Evolutionary conservation across 1,140 invertebrate genomes (phyloP).

Genomic region (Calephelis nemesis): DNA sequence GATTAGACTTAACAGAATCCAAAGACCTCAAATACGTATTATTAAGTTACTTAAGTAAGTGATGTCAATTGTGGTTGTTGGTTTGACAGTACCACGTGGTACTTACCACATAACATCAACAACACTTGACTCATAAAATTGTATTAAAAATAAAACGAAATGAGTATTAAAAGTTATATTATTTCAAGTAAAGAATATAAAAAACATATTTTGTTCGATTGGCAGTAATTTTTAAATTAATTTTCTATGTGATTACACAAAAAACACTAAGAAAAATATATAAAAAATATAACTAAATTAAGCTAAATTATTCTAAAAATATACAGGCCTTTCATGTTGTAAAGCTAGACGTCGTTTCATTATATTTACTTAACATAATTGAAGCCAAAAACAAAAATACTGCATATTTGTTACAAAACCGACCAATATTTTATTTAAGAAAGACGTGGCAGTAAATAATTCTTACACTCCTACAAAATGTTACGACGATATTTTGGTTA

Average conservation of each 20-base stretch:
- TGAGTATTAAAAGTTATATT: conserved; percentile 62
- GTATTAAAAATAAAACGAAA: conserved; percentile 35
- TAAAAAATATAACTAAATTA: conserved; percentile 40
- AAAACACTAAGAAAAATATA: conserved; percentile 27
- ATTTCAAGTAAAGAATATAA: conserved; percentile 71
- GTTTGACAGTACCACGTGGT: too few relatives aligned
- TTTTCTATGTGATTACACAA: conserved; percentile 18
- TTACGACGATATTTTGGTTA: conserved; percentile 55
- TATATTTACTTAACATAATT: background rate
- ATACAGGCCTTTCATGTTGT: conserved; percentile 60
- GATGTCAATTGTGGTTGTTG: too few relatives aligned
- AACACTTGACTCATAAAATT: background rate
- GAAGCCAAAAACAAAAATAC: background rate
- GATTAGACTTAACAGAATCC: background rate
- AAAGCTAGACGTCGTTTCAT: conserved; percentile 33
- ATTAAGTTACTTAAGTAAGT: background rate
- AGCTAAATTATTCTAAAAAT: conserved; percentile 56
- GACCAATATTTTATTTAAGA: conserved; percentile 28
- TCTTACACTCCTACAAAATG: conserved; percentile 50
- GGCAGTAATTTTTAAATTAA: conserved; percentile 27
- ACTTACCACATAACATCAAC: too few relatives aligned
- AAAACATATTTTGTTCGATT: conserved; percentile 64
- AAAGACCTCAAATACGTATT: too few relatives aligned
- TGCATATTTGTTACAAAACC: conserved; percentile 3
- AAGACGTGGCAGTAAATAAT: conserved; percentile 45